Conservation (phyloP, 2,888 invertebrate species). For the Diaperis boleti region DNA sequence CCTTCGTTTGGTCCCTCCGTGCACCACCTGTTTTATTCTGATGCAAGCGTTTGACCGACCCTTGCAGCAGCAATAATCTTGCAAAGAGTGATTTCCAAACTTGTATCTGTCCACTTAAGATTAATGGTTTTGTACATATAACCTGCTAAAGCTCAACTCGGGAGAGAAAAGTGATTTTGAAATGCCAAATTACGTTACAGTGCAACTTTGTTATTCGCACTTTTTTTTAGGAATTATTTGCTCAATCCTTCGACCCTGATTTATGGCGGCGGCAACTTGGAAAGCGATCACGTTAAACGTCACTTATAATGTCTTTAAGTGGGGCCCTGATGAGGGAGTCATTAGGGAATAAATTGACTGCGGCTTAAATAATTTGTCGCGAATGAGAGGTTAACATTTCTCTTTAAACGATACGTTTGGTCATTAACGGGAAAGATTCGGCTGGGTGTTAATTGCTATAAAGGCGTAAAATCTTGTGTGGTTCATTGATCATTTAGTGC, state of each 20-base stretch:
- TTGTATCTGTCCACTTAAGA: conserved; percentile 42
- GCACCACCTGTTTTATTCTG: conserved; percentile 24
- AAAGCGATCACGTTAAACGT: no score
- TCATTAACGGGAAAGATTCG: no score
- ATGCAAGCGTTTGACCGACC: conserved; percentile 3
- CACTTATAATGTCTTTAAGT: no score
- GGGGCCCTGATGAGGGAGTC: no score
- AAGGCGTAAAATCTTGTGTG: no score
- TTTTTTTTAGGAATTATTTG: conserved; percentile 48
- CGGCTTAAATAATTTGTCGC: no score
- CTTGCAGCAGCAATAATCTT: conserved; percentile 39
- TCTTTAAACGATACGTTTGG: no score
- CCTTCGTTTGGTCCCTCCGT: no score
- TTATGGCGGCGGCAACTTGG: conserved; percentile 14
- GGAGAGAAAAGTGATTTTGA: conserved; percentile 33
- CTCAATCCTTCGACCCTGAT: conserved; percentile 41
- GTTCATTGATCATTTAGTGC: no score
- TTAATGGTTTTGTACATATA: conserved; percentile 36
- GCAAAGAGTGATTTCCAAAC: conserved; percentile 36
- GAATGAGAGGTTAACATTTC: no score
- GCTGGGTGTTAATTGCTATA: no score
- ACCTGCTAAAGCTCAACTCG: conserved; percentile 44
- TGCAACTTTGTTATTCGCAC: conserved; percentile 39
- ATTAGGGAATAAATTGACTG: no score
- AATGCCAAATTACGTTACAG: conserved; percentile 35